These are phyloP conservation scores for Parasteatoda lunata DNA, from an alignment of 2,888 invertebrate species.

Conservation along the genomic window DNA sequence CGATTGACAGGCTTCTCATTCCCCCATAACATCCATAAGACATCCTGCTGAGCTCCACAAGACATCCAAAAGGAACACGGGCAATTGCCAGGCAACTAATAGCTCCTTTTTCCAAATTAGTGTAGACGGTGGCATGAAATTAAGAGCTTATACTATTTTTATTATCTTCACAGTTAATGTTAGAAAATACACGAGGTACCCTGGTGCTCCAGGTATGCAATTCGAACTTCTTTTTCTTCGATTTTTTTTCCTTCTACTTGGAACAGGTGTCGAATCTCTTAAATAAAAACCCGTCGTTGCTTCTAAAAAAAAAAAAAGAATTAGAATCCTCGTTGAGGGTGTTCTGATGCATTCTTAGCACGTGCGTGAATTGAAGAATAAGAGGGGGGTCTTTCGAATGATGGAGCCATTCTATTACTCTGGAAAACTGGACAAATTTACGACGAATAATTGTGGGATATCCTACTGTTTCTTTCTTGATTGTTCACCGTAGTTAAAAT, in stretches of 20 bases:
- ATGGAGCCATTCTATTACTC: background rate
- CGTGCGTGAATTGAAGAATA: conserved; percentile 47
- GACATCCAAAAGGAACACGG: background rate
- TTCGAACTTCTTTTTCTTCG: background rate
- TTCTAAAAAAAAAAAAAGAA: background rate
- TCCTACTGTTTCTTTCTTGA: background rate
- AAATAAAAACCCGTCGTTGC: conserved; percentile 37
- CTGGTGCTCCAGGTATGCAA: background rate
- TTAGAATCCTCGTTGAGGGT: conserved; percentile 22
- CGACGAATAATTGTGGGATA: background rate
- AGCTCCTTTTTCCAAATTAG: background rate
- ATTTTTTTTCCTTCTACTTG: no score
- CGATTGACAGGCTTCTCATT: background rate
- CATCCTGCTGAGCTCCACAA: background rate
- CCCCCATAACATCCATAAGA: background rate
- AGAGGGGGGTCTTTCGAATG: background rate
- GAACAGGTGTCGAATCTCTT: conserved; percentile 62
- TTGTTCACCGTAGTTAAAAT: background rate
- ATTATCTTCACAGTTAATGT: background rate
- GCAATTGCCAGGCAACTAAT: background rate
- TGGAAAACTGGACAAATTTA: background rate
- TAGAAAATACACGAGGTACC: background rate
- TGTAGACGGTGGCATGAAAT: background rate
- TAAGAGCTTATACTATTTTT: background rate
- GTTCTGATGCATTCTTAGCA: conserved; percentile 49